Conservation (phyloP, 1,140 invertebrate species). For the Parapsyche elsis region DNA sequence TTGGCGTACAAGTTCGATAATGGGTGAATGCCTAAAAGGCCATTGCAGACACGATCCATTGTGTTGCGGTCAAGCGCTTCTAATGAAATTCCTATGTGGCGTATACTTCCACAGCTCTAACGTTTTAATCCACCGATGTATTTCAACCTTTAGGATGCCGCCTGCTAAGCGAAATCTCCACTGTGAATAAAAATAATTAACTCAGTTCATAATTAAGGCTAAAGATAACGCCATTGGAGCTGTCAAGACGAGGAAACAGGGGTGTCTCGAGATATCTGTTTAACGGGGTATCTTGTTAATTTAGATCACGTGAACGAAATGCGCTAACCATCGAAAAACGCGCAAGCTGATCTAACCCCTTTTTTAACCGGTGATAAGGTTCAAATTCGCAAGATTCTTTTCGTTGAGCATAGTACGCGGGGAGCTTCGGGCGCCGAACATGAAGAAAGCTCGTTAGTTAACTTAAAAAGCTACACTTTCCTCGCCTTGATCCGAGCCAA, state of each 20-base stretch:
- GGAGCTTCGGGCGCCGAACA: conserved; percentile 12
- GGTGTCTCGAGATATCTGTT: conserved; percentile 51
- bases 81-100: conserved; percentile 10
- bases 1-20: neutral
- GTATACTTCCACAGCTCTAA: neutral
- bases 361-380: neutral
- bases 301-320: neutral
- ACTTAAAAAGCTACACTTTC: conserved; percentile 55
- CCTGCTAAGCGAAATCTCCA: neutral
- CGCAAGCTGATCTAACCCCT: no score
- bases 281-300: conserved; percentile 53
- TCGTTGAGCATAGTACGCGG: neutral
- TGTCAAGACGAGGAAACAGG: conserved; percentile 44
- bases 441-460: conserved; percentile 56
- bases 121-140: neutral
- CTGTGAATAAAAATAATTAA: conserved; percentile 55
- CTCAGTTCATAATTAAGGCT: conserved; percentile 54
- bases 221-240: conserved; percentile 52
- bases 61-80: neutral
- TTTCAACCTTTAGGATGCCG: neutral
- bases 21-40: no score
- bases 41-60: neutral
- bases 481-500: conserved; percentile 51
- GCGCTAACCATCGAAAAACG: neutral
- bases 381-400: neutral